Evolutionary conservation across 2,797 vertebrate species (phyloP).

Genomic region (Neosalanx taihuensis): DNA sequence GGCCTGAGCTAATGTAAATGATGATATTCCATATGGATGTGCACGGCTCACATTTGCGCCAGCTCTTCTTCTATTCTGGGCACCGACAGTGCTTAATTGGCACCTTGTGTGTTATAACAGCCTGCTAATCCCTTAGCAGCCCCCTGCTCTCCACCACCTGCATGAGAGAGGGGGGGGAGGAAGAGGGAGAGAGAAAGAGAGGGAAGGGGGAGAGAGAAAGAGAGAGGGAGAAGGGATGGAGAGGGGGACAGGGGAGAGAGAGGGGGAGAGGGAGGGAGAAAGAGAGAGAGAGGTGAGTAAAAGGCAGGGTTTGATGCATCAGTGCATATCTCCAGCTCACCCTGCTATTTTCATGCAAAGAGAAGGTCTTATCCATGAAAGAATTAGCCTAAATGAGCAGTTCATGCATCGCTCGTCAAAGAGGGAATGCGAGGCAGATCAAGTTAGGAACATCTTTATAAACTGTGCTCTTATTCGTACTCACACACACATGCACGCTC

Average conservation of each 20-base stretch:
- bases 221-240: too few relatives aligned
- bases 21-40: neutral
- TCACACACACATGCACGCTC: constrained; percentile 4
- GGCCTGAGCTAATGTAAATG: neutral
- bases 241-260: neutral
- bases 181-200: neutral
- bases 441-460: neutral
- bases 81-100: constrained; percentile 36
- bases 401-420: constrained; percentile 10
- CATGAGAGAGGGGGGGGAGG: neutral
- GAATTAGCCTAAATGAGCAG: constrained; percentile 42
- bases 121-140: neutral
- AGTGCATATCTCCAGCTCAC: constrained; percentile 12
- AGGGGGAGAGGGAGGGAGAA: neutral
- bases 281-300: neutral
- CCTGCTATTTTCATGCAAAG: constrained; percentile 41
- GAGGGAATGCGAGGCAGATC: neutral
- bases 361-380: constrained; percentile 32
- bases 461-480: neutral
- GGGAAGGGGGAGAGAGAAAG: too few relatives aligned
- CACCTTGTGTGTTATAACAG: constrained; percentile 23
- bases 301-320: neutral
- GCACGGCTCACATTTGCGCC: neutral
- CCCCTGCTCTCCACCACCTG: neutral
- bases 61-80: constrained; percentile 9